These are phyloP conservation scores for Pherbina coryleti DNA, from an alignment of 2,888 invertebrate species.

Conservation along the genomic window DNA sequence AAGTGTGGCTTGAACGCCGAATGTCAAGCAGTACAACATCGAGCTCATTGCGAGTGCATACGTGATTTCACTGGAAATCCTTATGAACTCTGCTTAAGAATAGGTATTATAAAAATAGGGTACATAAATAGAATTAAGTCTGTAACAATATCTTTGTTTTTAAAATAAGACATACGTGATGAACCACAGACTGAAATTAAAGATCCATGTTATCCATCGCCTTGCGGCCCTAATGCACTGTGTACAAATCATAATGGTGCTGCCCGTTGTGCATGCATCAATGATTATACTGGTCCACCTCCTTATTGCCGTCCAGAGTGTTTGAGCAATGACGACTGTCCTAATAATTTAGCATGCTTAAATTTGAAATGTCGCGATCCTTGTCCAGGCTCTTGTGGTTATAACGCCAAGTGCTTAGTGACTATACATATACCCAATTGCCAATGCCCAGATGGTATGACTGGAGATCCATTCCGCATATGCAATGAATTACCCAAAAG, in stretches of 20 bases:
- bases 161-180: slow-evolving; percentile 42
- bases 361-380: slow-evolving; percentile 81
- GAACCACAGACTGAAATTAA: slow-evolving; percentile 45
- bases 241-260: slow-evolving; percentile 75
- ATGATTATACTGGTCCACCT: slow-evolving; percentile 79
- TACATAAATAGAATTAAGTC: neutral
- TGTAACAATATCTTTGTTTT: slow-evolving; percentile 13
- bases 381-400: slow-evolving; percentile 84
- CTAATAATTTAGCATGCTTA: slow-evolving; percentile 76
- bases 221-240: slow-evolving; percentile 82
- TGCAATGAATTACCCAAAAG: slow-evolving; percentile 69
- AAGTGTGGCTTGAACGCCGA: slow-evolving; percentile 79
- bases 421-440: slow-evolving; percentile 84
- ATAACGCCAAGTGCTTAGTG: slow-evolving; percentile 80
- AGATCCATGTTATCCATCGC: slow-evolving; percentile 80
- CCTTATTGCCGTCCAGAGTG: slow-evolving; percentile 82
- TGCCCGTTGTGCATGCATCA: slow-evolving; percentile 78
- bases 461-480: slow-evolving; percentile 82
- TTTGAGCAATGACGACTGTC: slow-evolving; percentile 79
- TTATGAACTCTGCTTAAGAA: slow-evolving; percentile 74
- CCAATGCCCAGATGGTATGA: slow-evolving; percentile 75
- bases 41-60: slow-evolving; percentile 81
- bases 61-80: slow-evolving; percentile 81
- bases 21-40: slow-evolving; percentile 83
- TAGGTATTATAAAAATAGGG: slow-evolving; percentile 56